Conservation (phyloP, 2,113 vertebrate genomes). For the Xiphophorus maculatus region DNA sequence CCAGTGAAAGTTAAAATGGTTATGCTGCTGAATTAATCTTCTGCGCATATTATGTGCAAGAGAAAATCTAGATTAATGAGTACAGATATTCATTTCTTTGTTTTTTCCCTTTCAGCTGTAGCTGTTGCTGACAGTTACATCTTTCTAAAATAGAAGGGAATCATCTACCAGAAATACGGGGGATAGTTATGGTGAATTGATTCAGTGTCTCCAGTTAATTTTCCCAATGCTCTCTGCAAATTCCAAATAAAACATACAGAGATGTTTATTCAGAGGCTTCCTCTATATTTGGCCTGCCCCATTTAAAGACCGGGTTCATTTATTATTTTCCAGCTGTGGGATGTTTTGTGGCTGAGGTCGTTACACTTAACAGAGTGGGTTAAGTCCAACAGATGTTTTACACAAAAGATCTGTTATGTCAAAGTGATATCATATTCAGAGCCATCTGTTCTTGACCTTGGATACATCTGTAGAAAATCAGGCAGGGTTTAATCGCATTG, state of each 20-base stretch:
- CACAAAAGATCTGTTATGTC: slow-evolving; percentile 13
- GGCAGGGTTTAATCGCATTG: slow-evolving; percentile 2
- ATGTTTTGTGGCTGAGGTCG: slow-evolving; percentile 4
- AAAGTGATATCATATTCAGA: slow-evolving; percentile 41
- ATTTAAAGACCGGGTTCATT: slow-evolving; percentile 33
- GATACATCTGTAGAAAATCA: slow-evolving; percentile 15
- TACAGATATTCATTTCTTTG: slow-evolving; percentile 38
- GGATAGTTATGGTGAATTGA: slow-evolving; percentile 46
- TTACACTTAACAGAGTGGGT: slow-evolving; percentile 27
- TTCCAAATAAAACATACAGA: slow-evolving; percentile 29
- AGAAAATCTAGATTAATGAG: slow-evolving; percentile 24
- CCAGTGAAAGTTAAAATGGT: slow-evolving; percentile 19
- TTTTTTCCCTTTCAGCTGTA: slow-evolving; percentile 22
- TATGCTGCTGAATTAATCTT: slow-evolving; percentile 30
- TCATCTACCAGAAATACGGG: slow-evolving; percentile 26
- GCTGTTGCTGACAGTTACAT: slow-evolving; percentile 38
- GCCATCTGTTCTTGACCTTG: slow-evolving; percentile 37
- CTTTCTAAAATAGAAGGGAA: slow-evolving; percentile 46
- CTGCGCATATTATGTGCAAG: slow-evolving; percentile 28
- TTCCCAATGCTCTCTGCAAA: slow-evolving; percentile 47
- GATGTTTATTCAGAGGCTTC: slow-evolving; percentile 32
- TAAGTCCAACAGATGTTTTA: slow-evolving; percentile 45
- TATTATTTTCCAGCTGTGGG: background rate
- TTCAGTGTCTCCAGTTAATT: slow-evolving; percentile 64
- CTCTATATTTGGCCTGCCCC: slow-evolving; percentile 36